Evolutionary conservation across 92 coral and sea anemone species (phyloP), one percentile per base, ranked within the genome.

Genomic region (Paramuricea clavata): DNA sequence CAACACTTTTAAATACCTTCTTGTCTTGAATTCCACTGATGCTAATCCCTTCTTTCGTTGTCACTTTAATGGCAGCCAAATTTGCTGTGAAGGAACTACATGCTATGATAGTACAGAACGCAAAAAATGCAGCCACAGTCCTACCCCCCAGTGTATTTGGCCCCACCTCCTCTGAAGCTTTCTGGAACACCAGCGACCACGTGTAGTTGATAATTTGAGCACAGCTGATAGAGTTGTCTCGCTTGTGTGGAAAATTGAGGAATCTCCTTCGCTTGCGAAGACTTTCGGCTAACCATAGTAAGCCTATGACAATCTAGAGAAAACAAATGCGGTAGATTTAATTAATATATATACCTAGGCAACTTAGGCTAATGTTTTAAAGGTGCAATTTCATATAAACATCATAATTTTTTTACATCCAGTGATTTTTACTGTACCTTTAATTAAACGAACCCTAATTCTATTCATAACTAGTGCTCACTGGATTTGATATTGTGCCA

Each of bases 51-150:
- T 15, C 67, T 76, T 61, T 30, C 34, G 56, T 61, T 54, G 69
- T 49, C 15, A 76, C 82, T 47, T 76, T 49, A 19, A 76, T 76
- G 23, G 82, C 82, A 23, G 82, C 82, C 15, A 76, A 31, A 13
- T 76, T 76, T 49, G 82, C 82, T 25, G 82, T 76, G 68, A 76
- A 76, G 2, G 82, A 49, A 31, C 82, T 76, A 25, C 82, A 76
- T 12, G 82, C 82, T 22, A 76, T 54, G 82, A 76, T 76, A 3
- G 82, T 50, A 33, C 82, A 76, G 67, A 76, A 76, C 26, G 82
- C 82, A 31, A 76, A 76, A 44, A 76, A 33, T 1, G 82, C 82
- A 12, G 82, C 82, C 19, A 76, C 82, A 15, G 82, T 76, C 36
- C 82, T 59, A 25, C 82, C 82, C 23, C 82, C 82, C 57, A 76